Evolutionary conservation across 2,113 vertebrate species (phyloP), one percentile per base, ranked within the genome.

Genomic region (Hiodon tergisus): DNA sequence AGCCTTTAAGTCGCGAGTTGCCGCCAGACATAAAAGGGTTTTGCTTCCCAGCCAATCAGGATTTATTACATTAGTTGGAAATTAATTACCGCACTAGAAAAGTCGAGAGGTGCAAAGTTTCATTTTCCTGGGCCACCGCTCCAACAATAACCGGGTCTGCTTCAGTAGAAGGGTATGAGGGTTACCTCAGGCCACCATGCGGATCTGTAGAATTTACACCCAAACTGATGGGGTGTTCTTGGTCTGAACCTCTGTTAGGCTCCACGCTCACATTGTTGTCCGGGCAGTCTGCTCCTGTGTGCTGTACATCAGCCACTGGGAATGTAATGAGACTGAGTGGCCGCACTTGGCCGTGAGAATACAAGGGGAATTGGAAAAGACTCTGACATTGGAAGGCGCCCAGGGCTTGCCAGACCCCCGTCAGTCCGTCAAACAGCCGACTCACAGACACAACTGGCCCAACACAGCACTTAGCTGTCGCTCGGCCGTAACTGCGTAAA

Each of bases 361-460:
- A 67, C 47, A 74, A 72, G 60, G 67, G 63, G 57, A 73, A 53
- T 67, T 31, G 71, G 50, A 61, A 75, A 67, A 11, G 73, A 60
- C 54, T 53, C 61, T 81, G 84, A 82, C 77, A 73, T 67, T 82
- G 79, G 84, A 72, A 60, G 52, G 76, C 6, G 13, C 58, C 71
- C 62, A 76, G 74, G 67, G 75, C 57, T 72, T 79, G 61, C 48
- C 76, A 16, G 16, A 71, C 76, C 51, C 53, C 48, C 76, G 13
- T 11, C 16, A 48, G 53, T 55, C 48, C 76, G 13, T 11, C 16
- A 48, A 0, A 71, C 57, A 6, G 60, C 4, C 62, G 58, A 13
- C 65, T 17, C 48, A 17, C 9, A 53, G 0, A 76, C 31, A 4
- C 57, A 4, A 59, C 77, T 77, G 72, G 75, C 66, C 52, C 74